Percentiles rank a stretch among this genome's conserved stretches.
phyloP scores from a whole-genome alignment of 2,797 vertebrate species.

The Pseudocheirus occidentalis region DNA sequence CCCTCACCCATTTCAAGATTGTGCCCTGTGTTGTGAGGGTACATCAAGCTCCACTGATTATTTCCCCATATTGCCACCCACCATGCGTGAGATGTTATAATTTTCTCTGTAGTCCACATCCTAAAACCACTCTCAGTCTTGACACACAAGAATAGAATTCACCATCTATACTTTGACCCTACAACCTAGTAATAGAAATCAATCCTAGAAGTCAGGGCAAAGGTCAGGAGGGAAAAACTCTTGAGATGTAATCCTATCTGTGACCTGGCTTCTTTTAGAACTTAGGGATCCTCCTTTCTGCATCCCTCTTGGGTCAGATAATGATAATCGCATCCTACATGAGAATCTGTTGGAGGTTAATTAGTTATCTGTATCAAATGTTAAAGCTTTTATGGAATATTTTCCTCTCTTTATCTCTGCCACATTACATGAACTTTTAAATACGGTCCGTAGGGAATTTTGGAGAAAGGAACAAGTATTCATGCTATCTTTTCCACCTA shows the following conservation, averaged over 20 bases:
- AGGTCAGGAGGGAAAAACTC: neutral
- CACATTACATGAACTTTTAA: conserved; percentile 60
- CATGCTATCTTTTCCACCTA: neutral
- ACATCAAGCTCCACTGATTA: neutral
- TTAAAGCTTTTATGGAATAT: conserved; percentile 42
- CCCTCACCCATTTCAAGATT: neutral
- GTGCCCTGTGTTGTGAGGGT: neutral
- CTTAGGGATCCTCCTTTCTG: neutral
- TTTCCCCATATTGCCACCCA: no score
- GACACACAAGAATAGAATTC: no score
- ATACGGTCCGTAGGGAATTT: conserved; percentile 42
- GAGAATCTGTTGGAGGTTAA: conserved; percentile 39
- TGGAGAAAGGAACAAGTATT: neutral
- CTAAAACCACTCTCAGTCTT: neutral
- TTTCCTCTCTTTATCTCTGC: conserved; percentile 42
- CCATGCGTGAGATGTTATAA: neutral
- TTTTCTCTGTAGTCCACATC: neutral
- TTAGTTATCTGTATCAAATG: conserved; percentile 28
- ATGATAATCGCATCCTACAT: neutral
- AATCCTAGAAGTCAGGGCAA: neutral
- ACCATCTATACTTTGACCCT: neutral
- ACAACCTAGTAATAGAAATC: neutral
- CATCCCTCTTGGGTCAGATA: neutral
- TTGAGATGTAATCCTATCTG: neutral
- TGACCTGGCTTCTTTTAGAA: neutral